These are phyloP conservation scores for Dissostichus mawsoni DNA, from an alignment of 2,113 vertebrate genomes.

Conservation along the genomic window DNA sequence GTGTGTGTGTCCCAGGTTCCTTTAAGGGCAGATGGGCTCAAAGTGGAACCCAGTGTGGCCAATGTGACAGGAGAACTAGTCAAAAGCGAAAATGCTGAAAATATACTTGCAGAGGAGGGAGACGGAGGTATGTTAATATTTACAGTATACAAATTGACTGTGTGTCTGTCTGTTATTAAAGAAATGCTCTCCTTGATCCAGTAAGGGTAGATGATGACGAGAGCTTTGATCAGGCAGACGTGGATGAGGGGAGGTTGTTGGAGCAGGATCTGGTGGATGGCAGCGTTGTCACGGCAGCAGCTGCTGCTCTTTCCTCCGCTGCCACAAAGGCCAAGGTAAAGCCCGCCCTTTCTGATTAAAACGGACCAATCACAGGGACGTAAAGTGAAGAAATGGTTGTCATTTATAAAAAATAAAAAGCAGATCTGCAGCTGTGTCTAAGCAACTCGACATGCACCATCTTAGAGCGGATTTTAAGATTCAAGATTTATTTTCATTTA, in stretches of 20 bases:
- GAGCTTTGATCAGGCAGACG: constrained; percentile 84
- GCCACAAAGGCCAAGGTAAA: constrained; percentile 98
- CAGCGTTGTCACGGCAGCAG: constrained; percentile 93
- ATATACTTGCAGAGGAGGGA: constrained; percentile 66
- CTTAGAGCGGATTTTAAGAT: neutral
- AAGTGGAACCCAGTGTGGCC: constrained; percentile 70
- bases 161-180: neutral
- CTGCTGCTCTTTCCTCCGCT: constrained; percentile 94
- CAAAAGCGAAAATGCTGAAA: constrained; percentile 77
- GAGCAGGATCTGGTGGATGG: constrained; percentile 93
- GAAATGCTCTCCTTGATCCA: constrained; percentile 26
- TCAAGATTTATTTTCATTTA: too few species aligned
- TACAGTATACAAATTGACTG: neutral
- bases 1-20: constrained; percentile 76
- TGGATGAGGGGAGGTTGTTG: constrained; percentile 86
- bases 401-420: too few species aligned
- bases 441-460: constrained; percentile 28
- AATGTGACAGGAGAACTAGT: constrained; percentile 83
- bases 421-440: too few species aligned
- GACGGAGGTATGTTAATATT: constrained; percentile 53
- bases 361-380: neutral
- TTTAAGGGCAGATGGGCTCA: constrained; percentile 79
- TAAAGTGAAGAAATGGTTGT: neutral
- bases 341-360: neutral
- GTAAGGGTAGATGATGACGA: constrained; percentile 88